Evolutionary conservation across 1,140 invertebrate species (phyloP).

Genomic region (Coelopa frigida): DNA sequence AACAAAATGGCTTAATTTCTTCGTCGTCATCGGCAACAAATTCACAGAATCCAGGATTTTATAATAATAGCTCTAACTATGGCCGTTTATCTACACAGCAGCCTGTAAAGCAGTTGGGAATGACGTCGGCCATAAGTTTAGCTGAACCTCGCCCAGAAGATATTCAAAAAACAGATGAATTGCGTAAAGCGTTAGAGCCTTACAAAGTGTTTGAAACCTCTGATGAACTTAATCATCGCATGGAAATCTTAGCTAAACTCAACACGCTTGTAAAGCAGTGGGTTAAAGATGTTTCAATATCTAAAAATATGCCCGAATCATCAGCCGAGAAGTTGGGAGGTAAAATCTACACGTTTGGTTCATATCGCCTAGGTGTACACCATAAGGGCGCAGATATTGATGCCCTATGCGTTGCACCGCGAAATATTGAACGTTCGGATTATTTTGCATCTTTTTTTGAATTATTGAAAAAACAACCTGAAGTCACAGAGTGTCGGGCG

Average conservation of each 20-base stretch:
- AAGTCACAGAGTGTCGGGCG: slow-evolving; percentile 62
- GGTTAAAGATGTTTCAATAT: slow-evolving; percentile 81
- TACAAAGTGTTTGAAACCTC: slow-evolving; percentile 90
- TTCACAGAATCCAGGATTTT: slow-evolving; percentile 26
- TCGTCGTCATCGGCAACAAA: slow-evolving; percentile 19
- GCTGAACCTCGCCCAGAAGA: slow-evolving; percentile 82
- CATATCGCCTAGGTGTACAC: slow-evolving; percentile 87
- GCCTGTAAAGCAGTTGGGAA: slow-evolving; percentile 59
- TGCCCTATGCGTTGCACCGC: slow-evolving; percentile 93
- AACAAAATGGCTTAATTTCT: slow-evolving; percentile 1
- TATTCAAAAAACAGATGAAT: slow-evolving; percentile 70
- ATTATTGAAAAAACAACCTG: slow-evolving; percentile 75
- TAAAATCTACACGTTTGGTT: slow-evolving; percentile 99
- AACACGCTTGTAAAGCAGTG: slow-evolving; percentile 86
- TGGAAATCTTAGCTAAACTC: slow-evolving; percentile 75
- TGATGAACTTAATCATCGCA: slow-evolving; percentile 81
- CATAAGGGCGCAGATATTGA: slow-evolving; percentile 98
- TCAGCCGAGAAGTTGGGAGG: slow-evolving; percentile 86
- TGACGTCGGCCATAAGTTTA: slow-evolving; percentile 89
- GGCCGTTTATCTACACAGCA: slow-evolving; percentile 14
- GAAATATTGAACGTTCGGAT: slow-evolving; percentile 88
- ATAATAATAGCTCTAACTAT: neutral
- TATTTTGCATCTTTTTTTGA: slow-evolving; percentile 95
- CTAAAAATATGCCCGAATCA: slow-evolving; percentile 81
- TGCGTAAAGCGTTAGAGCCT: slow-evolving; percentile 75